Percentiles rank a stretch among this genome's conserved stretches.
Conservation (phyloP, 2,888 invertebrate genomes). For the Camponotus fellah region DNA sequence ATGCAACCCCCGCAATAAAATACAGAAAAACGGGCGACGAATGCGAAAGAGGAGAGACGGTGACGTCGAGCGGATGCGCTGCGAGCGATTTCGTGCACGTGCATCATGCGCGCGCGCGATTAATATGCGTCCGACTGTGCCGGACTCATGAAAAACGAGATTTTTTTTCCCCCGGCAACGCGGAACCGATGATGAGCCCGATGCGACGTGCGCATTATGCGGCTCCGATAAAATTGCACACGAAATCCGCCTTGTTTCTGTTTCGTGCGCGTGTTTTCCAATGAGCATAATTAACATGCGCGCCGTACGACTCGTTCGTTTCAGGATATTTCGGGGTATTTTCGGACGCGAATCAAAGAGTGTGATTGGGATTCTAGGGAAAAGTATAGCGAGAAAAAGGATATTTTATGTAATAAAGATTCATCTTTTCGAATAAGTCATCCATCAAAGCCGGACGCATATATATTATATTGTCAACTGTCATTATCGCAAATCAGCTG, state of each 20-base stretch:
- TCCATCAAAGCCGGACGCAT: no score
- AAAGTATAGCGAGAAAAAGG: not conserved
- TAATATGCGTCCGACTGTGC: slow-evolving; percentile 64
- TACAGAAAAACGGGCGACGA: slow-evolving; percentile 68
- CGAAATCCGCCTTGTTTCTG: not conserved
- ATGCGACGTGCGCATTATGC: slow-evolving; percentile 34
- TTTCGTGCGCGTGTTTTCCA: slow-evolving; percentile 35
- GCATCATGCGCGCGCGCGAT: slow-evolving; percentile 58
- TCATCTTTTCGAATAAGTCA: no score
- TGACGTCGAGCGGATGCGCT: slow-evolving; percentile 55
- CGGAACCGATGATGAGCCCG: slow-evolving; percentile 31
- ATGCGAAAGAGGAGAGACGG: slow-evolving; percentile 64
- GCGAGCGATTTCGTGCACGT: slow-evolving; percentile 44
- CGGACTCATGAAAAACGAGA: slow-evolving; percentile 46
- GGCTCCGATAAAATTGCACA: slow-evolving; percentile 33
- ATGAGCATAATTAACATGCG: slow-evolving; percentile 44
- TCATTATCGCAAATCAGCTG: no score
- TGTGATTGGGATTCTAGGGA: not conserved
- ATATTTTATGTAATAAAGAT: no score
- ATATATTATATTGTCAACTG: no score
- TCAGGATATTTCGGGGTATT: slow-evolving; percentile 12
- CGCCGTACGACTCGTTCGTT: slow-evolving; percentile 16
- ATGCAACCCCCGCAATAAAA: slow-evolving; percentile 61
- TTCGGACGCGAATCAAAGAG: not conserved
- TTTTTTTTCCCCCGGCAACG: not conserved